Evolutionary conservation across 2,888 invertebrate species (phyloP), one percentile per base, ranked within the genome.

Genomic region (Saturnia pavonia): DNA sequence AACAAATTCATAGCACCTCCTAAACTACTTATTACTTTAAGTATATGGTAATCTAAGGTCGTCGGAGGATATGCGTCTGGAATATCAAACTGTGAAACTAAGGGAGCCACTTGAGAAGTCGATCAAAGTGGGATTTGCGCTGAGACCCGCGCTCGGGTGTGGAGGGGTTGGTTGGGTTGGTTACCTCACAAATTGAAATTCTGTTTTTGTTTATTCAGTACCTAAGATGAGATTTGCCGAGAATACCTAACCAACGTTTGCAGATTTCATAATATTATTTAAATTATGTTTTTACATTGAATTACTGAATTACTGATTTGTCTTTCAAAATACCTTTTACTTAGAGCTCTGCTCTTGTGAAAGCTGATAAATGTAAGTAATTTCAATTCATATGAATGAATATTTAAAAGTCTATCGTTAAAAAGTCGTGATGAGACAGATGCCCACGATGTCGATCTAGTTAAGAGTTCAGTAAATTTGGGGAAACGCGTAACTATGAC

Each of bases 111-210:
- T 85, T 77, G 84, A 83, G 85, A 86, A 87, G 85, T 91, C 91
- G 90, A 91, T 91, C 91, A 90, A 89, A 91, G 84, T 85, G 84
- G 91, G 91, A 91, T 91, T 91, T 91, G 83, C 82, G 79, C 78
- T 77, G 84, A 84, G 84, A 84, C 84, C 85, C 83, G 81, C 83
- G 81, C 81, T 78, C 78, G 73, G 77, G 74, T 78, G 78, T 79
- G 79, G 81, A 84, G 83, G 84, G 45, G 45, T 45, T 45, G 45
- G n/a, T n/a, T n/a, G n/a, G n/a, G 82, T 82, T 85, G 84, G 81
- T 80, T 69, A 69, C 80, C 79, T 78, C 80, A 76, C 79, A 86
- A 90, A 91, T 90, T 90, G 90, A 90, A 91, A 91, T 87, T 89
- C 85, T 85, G 87, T 87, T 88, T 89, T 89, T 89, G 87, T 90